Evolutionary conservation across 2,113 vertebrate species (phyloP).

Genomic region (Pseudonaja textilis): DNA sequence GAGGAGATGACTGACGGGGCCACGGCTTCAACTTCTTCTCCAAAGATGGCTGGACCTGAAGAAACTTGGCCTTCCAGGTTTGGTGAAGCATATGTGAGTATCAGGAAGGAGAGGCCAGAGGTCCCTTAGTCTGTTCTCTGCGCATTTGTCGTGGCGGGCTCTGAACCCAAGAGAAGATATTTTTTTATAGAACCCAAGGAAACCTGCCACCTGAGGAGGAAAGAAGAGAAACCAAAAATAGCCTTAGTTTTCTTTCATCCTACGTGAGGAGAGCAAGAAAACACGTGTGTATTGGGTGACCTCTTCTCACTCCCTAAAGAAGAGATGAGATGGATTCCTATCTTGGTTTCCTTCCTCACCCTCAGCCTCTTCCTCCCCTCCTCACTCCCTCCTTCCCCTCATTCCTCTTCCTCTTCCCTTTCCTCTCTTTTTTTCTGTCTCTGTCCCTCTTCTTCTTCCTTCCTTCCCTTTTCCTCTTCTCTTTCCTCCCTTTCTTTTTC

Average conservation of each 20-base stretch:
- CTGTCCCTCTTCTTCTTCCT: neutral
- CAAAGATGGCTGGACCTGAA: neutral
- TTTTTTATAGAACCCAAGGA: neutral
- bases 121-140: constrained; percentile 26
- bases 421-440: neutral
- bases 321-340: neutral
- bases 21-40: neutral
- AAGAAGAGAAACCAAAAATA: neutral
- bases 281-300: neutral
- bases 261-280: neutral
- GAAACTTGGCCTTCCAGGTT: constrained; percentile 49
- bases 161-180: neutral
- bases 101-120: neutral
- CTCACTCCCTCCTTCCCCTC: no score
- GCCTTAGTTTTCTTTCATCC: neutral
- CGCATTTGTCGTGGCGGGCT: constrained; percentile 40
- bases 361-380: neutral
- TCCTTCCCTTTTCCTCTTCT: neutral
- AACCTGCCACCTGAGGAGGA: neutral
- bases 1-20: neutral
- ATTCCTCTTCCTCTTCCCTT: neutral
- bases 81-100: constrained; percentile 23
- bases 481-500: neutral
- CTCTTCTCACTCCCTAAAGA: neutral
- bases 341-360: neutral